These are phyloP conservation scores for Ptiloglossa arizonensis DNA, from an alignment of 1,140 invertebrate species.

Conservation along the genomic window DNA sequence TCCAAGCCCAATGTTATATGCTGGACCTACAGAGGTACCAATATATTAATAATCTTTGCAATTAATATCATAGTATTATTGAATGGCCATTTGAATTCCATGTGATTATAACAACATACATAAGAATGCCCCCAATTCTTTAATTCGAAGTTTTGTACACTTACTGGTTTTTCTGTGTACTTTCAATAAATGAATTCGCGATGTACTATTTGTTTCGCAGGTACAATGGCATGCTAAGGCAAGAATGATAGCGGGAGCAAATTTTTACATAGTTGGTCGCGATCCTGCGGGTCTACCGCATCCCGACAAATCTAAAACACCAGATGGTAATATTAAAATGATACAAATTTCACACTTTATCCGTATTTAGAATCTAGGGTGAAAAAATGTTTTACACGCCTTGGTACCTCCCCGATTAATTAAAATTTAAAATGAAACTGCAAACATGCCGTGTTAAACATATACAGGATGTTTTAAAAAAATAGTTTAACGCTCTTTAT, in stretches of 20 bases:
- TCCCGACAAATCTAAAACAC: constrained; percentile 87
- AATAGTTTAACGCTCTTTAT: too few relatives aligned
- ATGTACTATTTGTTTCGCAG: constrained; percentile 74
- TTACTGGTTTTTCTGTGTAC: too few relatives aligned
- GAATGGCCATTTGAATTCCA: too few relatives aligned
- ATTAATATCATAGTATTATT: too few relatives aligned
- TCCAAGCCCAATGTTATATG: constrained; percentile 99
- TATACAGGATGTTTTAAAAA: too few relatives aligned
- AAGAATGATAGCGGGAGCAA: constrained; percentile 96
- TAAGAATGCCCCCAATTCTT: too few relatives aligned
- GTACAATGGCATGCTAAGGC: constrained; percentile 99
- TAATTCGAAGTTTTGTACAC: too few relatives aligned
- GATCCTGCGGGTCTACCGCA: constrained; percentile 99
- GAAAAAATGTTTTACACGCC: too few relatives aligned
- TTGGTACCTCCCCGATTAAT: too few relatives aligned
- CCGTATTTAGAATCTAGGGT: neutral
- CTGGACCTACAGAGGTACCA: constrained; percentile 97
- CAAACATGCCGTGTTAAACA: too few relatives aligned
- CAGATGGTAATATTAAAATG: constrained; percentile 81
- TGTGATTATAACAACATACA: too few relatives aligned
- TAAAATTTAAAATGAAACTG: too few relatives aligned
- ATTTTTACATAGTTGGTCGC: constrained; percentile 99
- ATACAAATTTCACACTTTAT: neutral
- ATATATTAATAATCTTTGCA: neutral
- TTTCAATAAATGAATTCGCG: neutral